A percentile compares a stretch with the other conserved stretches of the same genome.
Evolutionary conservation across 2,797 vertebrate genomes (phyloP).

Genomic region (Momotus momota): DNA sequence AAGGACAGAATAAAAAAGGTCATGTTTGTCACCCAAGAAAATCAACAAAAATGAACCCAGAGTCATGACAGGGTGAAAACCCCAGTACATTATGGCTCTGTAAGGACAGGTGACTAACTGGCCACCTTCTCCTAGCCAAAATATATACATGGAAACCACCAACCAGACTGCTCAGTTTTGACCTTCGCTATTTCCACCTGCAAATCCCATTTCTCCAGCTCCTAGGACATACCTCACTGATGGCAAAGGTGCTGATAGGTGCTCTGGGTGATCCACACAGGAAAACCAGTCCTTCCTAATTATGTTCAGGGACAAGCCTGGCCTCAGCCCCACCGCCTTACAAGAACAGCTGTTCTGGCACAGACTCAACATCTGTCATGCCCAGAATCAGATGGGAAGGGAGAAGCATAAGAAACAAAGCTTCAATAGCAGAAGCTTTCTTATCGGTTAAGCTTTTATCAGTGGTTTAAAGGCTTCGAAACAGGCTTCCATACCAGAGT

Average conservation of each 20-base stretch:
- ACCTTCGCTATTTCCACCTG: not conserved
- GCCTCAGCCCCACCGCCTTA: not conserved
- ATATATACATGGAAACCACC: not conserved
- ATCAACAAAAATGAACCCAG: not conserved
- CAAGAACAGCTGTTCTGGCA: not conserved
- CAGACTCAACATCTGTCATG: not conserved
- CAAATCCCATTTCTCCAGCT: not conserved
- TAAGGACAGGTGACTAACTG: not conserved
- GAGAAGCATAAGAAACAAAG: not conserved
- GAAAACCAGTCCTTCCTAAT: not conserved
- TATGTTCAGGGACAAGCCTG: not conserved
- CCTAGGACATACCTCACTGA: not conserved
- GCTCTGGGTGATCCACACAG: not conserved
- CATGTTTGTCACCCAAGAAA: not conserved
- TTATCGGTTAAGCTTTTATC: not conserved
- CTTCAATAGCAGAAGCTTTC: not conserved
- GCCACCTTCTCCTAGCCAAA: not conserved
- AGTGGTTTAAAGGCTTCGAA: not conserved
- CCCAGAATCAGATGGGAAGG: not conserved
- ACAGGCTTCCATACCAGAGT: not conserved
- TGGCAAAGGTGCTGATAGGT: not conserved
- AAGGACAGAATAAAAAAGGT: conserved; percentile 1
- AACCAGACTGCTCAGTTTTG: not conserved
- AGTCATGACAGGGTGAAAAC: not conserved
- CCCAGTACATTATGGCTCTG: fast-evolving